Evolutionary conservation across 2,888 invertebrate species (phyloP).

Genomic region (Pomacea canaliculata): DNA sequence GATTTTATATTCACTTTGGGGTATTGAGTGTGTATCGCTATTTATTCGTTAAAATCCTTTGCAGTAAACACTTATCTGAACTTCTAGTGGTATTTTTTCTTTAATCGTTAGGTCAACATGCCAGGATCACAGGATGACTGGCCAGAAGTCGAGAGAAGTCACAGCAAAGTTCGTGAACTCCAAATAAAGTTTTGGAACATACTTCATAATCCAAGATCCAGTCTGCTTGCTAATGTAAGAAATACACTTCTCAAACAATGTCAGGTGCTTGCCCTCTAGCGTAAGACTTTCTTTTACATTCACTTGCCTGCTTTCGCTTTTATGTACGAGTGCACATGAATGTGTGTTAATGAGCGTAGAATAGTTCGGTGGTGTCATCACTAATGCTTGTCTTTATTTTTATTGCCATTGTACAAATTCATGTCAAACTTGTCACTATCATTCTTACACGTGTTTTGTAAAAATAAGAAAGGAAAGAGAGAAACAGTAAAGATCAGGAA

Average conservation of each 20-base stretch:
- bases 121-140: not conserved
- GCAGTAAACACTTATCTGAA: not conserved
- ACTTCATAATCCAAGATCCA: conserved; percentile 7
- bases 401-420: too few relatives aligned
- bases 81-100: not conserved
- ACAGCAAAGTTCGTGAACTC: conserved; percentile 2
- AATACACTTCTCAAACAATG: not conserved
- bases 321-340: too few relatives aligned
- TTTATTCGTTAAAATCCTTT: not conserved
- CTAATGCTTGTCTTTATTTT: too few relatives aligned
- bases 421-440: too few relatives aligned
- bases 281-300: too few relatives aligned
- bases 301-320: too few relatives aligned
- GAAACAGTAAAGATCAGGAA: too few relatives aligned
- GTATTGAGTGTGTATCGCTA: not conserved
- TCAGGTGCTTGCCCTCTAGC: too few relatives aligned
- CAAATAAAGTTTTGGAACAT: conserved; percentile 3
- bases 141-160: not conserved
- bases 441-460: too few relatives aligned
- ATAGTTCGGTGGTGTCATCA: too few relatives aligned
- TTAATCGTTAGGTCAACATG: conserved; percentile 10
- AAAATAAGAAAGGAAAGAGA: too few relatives aligned
- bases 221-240: conserved; percentile 19
- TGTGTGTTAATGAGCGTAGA: too few relatives aligned
- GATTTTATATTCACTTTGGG: not conserved